Evolutionary conservation across 2,113 vertebrate genomes (phyloP), one percentile per base, ranked within the genome.

Genomic region (Alligator sinensis): DNA sequence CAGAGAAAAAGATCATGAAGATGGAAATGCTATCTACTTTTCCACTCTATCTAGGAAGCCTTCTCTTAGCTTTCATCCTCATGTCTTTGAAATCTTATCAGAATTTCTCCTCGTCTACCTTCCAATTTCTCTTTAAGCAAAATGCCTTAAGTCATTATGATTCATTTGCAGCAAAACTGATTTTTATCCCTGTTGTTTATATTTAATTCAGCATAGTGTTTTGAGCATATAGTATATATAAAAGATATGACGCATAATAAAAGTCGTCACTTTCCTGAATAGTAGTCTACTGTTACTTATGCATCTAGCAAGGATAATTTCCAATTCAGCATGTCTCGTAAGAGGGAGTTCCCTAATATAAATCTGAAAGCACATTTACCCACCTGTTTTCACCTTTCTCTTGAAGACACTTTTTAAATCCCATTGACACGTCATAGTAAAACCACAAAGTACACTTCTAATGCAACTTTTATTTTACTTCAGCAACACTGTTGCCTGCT

Each of bases 101-200:
- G 34, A 63, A 27, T 4, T 60, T 93, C n/a, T 93, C 85, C 38
- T 85, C 24, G 38, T 19, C 68, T 3, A 13, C 54, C 83, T n/a
- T n/a, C 78, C 72, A 81, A 13, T 85, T 89, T 60, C 22, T 80
- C 28, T 89, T 92, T 86, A 66, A 27, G 47, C 47, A 47, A 47
- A 47, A 47, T 47, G 47, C 47, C 47, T 47, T 12, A 74, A 2
- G 1, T 87, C 80, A 34, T 4, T 61, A 82, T 78, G 58, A 76
- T 74, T 82, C 24, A 24, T 74, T 74, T 74, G 70, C 30, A 24
- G 11, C 34, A 72, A 19, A 74, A 74, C 70, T 47, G 47, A 47
- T 25, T 38, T 82, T 24, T 59, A 11, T 22, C n/a, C 70, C 68
- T 12, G 18, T 60, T 79, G 80, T 79, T 47, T 38, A 70, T 60